phyloP scores from a whole-genome alignment of 2,113 vertebrate species.

The Sebastes fasciatus region DNA sequence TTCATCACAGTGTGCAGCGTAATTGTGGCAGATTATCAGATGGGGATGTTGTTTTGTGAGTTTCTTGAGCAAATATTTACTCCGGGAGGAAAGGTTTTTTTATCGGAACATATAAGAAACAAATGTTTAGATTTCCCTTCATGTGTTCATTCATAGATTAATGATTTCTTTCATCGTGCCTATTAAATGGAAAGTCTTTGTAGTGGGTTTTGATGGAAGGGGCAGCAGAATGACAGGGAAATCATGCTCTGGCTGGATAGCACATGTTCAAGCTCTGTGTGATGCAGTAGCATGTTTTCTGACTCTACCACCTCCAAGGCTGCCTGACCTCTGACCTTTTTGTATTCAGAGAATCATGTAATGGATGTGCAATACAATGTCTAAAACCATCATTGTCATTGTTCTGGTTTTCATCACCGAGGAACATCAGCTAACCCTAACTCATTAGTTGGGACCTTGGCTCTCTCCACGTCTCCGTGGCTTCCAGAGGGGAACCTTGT shows the following conservation, averaged over 20 bases:
- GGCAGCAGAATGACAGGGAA: constrained; percentile 21
- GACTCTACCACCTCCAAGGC: not conserved
- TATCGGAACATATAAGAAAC: constrained; percentile 57
- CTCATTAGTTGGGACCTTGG: constrained; percentile 70
- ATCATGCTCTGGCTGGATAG: constrained; percentile 2
- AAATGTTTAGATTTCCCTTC: constrained; percentile 58
- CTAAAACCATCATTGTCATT: constrained; percentile 23
- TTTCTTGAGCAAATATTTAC: constrained; percentile 71
- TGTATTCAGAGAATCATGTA: constrained; percentile 12
- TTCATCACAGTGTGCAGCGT: constrained; percentile 74
- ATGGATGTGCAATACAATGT: constrained; percentile 35
- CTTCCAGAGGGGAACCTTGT: constrained; percentile 69
- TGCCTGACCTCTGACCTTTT: constrained; percentile 49
- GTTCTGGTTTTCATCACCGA: constrained; percentile 57
- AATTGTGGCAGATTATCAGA: constrained; percentile 76
- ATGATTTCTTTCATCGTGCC: constrained; percentile 51
- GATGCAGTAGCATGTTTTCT: not conserved
- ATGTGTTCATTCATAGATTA: constrained; percentile 57
- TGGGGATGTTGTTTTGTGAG: constrained; percentile 70
- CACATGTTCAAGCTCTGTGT: not conserved
- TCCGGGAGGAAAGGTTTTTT: constrained; percentile 51
- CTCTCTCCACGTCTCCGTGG: constrained; percentile 39
- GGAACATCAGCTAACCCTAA: constrained; percentile 61
- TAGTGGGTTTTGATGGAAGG: constrained; percentile 16
- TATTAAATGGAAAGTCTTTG: constrained; percentile 46